Percentiles rank a stretch among this genome's conserved stretches.
phyloP scores from a whole-genome alignment of 2,888 invertebrate species.

The Lasioglossum marginatum region DNA sequence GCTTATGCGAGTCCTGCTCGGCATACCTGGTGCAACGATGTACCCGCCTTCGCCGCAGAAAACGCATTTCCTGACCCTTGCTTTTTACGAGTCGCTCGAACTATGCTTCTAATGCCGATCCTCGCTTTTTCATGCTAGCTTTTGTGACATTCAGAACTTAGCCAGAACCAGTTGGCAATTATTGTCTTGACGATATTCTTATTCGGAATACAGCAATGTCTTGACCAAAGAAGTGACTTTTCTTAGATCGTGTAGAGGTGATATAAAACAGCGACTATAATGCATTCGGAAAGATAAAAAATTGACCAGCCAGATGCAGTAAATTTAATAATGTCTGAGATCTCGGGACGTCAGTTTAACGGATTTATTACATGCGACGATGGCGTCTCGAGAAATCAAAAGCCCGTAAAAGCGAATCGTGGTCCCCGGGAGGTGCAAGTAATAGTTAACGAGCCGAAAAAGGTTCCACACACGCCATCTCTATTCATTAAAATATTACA shows the following conservation, averaged over 20 bases:
- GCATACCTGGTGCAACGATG: constrained; percentile 36
- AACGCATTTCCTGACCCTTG: background rate
- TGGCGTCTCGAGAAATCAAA: background rate
- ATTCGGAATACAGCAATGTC: background rate
- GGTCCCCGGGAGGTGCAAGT: background rate
- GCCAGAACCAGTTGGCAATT: background rate
- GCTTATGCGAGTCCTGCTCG: constrained; percentile 19
- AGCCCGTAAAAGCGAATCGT: background rate
- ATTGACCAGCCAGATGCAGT: background rate
- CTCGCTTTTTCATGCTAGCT: constrained; percentile 11
- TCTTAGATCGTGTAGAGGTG: background rate
- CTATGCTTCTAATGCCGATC: background rate
- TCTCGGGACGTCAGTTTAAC: background rate
- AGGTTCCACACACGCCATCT: background rate
- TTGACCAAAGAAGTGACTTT: no score
- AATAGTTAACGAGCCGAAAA: background rate
- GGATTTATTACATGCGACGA: background rate
- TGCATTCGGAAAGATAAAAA: background rate
- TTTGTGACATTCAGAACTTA: background rate
- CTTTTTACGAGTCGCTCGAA: background rate
- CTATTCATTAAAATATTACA: background rate
- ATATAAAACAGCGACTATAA: background rate
- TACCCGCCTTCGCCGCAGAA: background rate
- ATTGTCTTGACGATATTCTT: background rate
- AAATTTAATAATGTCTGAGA: background rate